Evolutionary conservation across 37 sponge, comb jelly and placozoan genomes (phyloP), one percentile per base, ranked within the genome.

Genomic region (Beroe ovata): DNA sequence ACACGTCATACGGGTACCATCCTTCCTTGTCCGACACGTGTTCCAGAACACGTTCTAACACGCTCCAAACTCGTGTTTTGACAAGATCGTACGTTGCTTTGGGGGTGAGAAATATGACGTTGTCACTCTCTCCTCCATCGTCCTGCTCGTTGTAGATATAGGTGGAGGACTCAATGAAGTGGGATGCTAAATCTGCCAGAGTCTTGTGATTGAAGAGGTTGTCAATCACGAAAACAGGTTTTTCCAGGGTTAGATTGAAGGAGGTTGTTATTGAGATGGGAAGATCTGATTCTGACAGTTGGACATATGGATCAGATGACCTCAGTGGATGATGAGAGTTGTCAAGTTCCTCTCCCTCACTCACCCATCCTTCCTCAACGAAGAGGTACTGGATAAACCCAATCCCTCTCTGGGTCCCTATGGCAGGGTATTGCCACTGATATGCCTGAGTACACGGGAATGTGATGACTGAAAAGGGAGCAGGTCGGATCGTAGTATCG

Each of bases 341-440:
- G 34, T 66, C 36, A 14, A 66, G 36, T 33, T 66, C 35, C 2
- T 8, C 16, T 26, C 18, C 36, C 14, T 29, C 8, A 4, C 34
- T 37, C 16, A 33, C 18, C 69, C 69, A 66, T 14, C 84, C 84
- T 23, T 41, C 28, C 47, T 77, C 84, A 1, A 39, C 22, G 33
- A 77, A 77, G 54, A 77, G 3, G 1, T 32, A 39, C 84, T 77
- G 54, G 1, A 77, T 39, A 42, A 77, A 77, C 19, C 26, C 54
- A 8, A 77, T 30, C 3, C 84, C 84, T 26, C 4, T 16, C 28
- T 77, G 84, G 25, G 84, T 77, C n/a, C 38, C 36, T n/a, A 77
- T 42, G 4, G 84, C 84, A 23, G 84, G 84, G 84, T 77, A 77
- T 25, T 77, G 84, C 84, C 84, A 77, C 47, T 77, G 84, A 42